phyloP scores from a whole-genome alignment of 1,140 invertebrate species.

The Harpegnathos saltator region DNA sequence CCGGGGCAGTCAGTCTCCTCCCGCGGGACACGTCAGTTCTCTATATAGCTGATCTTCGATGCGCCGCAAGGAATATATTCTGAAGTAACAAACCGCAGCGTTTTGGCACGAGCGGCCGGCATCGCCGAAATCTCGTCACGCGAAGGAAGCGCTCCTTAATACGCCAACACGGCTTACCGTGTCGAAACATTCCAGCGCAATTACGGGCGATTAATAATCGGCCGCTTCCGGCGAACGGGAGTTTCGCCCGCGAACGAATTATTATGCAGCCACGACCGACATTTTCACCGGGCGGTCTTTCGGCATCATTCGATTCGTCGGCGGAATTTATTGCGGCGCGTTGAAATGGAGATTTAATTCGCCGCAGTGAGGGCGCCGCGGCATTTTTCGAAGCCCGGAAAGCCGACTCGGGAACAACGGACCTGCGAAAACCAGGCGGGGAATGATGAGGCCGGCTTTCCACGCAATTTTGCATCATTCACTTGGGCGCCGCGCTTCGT shows the following conservation, averaged over 20 bases:
- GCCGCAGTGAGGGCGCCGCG: slow-evolving; percentile 4
- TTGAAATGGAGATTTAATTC: slow-evolving; percentile 51
- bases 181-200: slow-evolving; percentile 35
- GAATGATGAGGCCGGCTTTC: too few species aligned
- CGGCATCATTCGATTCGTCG: slow-evolving; percentile 43
- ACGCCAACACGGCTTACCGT: not conserved
- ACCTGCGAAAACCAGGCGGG: too few species aligned
- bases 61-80: slow-evolving; percentile 33
- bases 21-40: not conserved
- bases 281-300: slow-evolving; percentile 45
- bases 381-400: slow-evolving; percentile 1
- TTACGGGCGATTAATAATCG: slow-evolving; percentile 53
- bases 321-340: slow-evolving; percentile 38
- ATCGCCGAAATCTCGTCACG: slow-evolving; percentile 40
- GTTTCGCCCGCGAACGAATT: not conserved
- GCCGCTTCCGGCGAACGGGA: not conserved
- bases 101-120: slow-evolving; percentile 24
- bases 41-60: not conserved
- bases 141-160: slow-evolving; percentile 35
- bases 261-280: slow-evolving; percentile 36
- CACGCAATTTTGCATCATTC: not conserved
- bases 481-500: too few species aligned
- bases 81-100: slow-evolving; percentile 12
- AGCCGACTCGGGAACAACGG: too few species aligned
- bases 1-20: not conserved